These are phyloP conservation scores for Heterodera schachtii DNA, from an alignment of 1,140 invertebrate genomes.

Conservation along the genomic window DNA sequence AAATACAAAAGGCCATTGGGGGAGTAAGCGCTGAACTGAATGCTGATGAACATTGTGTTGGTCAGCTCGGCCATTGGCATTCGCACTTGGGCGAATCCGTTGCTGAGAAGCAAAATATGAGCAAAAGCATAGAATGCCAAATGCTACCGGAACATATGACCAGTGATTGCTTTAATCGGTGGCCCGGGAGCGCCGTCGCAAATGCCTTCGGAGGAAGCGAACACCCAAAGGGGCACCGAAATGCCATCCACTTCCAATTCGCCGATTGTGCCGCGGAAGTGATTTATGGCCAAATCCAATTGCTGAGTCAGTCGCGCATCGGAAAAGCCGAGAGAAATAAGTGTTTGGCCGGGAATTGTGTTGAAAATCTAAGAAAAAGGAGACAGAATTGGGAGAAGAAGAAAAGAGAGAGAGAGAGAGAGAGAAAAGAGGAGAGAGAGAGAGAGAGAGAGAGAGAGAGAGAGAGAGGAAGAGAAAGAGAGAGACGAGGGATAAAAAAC, in stretches of 20 bases:
- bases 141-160: conserved; percentile 61
- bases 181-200: conserved; percentile 59
- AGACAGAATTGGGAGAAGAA: too few relatives aligned
- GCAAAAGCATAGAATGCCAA: neutral
- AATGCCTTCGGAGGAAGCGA: conserved; percentile 46
- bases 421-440: neutral
- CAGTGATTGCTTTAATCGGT: conserved; percentile 36
- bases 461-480: neutral
- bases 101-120: conserved; percentile 22
- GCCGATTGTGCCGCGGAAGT: conserved; percentile 58
- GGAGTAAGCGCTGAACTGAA: conserved; percentile 61
- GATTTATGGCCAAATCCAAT: conserved; percentile 53
- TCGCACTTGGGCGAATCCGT: conserved; percentile 61
- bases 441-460: neutral
- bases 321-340: conserved; percentile 45
- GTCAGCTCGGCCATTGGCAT: conserved; percentile 54
- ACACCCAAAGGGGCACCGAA: conserved; percentile 58
- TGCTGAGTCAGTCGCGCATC: conserved; percentile 43
- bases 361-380: conserved; percentile 53
- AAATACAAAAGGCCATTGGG: conserved; percentile 62
- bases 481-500: neutral
- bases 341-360: conserved; percentile 60
- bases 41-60: conserved; percentile 51
- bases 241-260: conserved; percentile 56
- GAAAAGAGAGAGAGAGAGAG: neutral